A percentile compares a stretch with the other conserved stretches of the same genome.
These are phyloP conservation scores for Drosophila picticornis DNA, from an alignment of 2,888 invertebrate species.

Conservation along the genomic window DNA sequence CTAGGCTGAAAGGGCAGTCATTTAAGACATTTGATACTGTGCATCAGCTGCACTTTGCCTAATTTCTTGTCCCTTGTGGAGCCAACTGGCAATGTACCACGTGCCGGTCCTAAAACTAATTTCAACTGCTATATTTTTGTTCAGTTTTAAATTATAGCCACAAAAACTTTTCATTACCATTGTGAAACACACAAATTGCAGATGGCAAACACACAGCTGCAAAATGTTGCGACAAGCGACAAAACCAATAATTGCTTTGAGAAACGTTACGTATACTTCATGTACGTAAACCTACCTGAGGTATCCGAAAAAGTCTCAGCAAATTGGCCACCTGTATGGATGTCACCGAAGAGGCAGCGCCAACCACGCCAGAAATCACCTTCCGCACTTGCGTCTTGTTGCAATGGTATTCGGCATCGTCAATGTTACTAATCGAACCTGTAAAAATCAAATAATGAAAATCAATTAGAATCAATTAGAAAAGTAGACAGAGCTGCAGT, in stretches of 20 bases:
- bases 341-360: constrained; percentile 96
- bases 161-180: constrained; percentile 25
- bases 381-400: constrained; percentile 93
- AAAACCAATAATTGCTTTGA: neutral
- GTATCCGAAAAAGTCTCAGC: constrained; percentile 95
- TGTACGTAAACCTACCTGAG: constrained; percentile 86
- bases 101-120: constrained; percentile 42
- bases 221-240: constrained; percentile 12
- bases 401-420: constrained; percentile 94
- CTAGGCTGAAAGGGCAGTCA: constrained; percentile 2
- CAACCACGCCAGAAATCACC: constrained; percentile 95
- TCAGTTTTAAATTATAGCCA: constrained; percentile 62
- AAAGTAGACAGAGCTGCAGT: neutral
- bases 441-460: constrained; percentile 64
- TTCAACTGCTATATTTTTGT: constrained; percentile 27
- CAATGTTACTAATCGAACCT: constrained; percentile 98
- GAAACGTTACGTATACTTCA: constrained; percentile 12
- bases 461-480: neutral
- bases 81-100: constrained; percentile 45
- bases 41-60: constrained; percentile 57
- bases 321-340: constrained; percentile 98
- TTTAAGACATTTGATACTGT: constrained; percentile 11
- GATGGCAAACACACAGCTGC: constrained; percentile 2
- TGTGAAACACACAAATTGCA: constrained; percentile 11
- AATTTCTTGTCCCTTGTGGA: constrained; percentile 34